Base-by-base conservation (phyloP, 2,113 vertebrate genomes). In the Coryphaenoides rupestris region DNA sequence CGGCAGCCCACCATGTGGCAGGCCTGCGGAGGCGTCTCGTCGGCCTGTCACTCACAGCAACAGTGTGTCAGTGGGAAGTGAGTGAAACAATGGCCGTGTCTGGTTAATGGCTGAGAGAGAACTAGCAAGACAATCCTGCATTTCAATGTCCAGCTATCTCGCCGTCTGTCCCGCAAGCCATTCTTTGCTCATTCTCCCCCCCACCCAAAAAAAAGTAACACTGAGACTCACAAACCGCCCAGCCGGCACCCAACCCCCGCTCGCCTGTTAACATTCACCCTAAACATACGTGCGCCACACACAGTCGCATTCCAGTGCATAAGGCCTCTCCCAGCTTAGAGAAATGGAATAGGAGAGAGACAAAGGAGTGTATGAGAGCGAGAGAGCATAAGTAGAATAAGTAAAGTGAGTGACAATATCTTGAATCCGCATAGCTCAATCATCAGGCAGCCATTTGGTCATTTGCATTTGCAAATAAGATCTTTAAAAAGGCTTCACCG, bases 91-190 rank as follows among this genome's bases (percentile, higher is more conserved):
- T 80, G 66, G 77, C 40, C 47, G 19, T 62, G 81, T 83, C 73
- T 81, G 81, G 87, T 90, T 89, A 87, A 88, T 89, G 82, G 81
- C 73, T 86, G 85, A 85, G 81, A 85, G 81, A 77, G 84, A 85
- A 77, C 79, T 55, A 65, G 67, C 60, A 81, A 33, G 68, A 81
- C 84, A 84, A 83, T 77, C 75, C 74, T 77, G 74, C 66, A 76
- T 85, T 75, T 80, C 70, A 78, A 73, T 61, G 75, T 76, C 76
- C 71, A 66, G 67, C 78, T 58, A 83, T 69, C 69, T 60, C 77
- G 65, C 83, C 77, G 72, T 87, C 81, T 83, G 73, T 63, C 71
- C 72, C 70, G 59, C 28, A 59, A 40, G 69, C 81, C 16, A 63
- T 80, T 84, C 79, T 33, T 33, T 5, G 6, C 66, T 63, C 65